Percentiles rank a stretch among this genome's conserved stretches.
Conservation (phyloP, 1,140 invertebrate species). For the Bactericera cockerelli region DNA sequence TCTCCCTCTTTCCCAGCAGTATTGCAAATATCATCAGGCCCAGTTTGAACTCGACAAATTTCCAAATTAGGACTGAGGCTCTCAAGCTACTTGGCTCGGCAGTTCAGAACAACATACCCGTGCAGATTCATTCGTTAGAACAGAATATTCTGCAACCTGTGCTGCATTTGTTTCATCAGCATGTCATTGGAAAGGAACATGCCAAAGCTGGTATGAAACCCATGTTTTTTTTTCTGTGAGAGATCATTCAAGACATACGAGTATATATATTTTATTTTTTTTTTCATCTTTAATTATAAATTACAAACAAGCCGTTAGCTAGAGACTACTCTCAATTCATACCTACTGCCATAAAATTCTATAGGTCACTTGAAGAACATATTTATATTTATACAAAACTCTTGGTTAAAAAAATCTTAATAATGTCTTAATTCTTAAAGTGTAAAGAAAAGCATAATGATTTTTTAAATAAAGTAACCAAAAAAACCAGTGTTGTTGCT, state of each 20-base stretch:
- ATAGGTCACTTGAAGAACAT: too few relatives aligned
- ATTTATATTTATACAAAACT: too few relatives aligned
- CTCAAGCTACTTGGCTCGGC: conserved; percentile 48
- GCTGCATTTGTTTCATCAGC: not conserved
- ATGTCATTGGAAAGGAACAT: not conserved
- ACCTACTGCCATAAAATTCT: too few relatives aligned
- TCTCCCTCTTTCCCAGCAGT: conserved; percentile 23
- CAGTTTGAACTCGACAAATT: conserved; percentile 46
- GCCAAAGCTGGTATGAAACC: not conserved
- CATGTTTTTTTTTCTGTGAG: too few relatives aligned
- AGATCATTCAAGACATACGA: too few relatives aligned
- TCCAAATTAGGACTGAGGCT: conserved; percentile 38
- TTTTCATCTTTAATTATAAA: too few relatives aligned
- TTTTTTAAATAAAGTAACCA: not conserved
- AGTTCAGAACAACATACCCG: conserved; percentile 54
- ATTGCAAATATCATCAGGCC: conserved; percentile 43
- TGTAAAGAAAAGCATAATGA: not conserved
- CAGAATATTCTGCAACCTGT: not conserved
- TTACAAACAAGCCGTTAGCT: too few relatives aligned
- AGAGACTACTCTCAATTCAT: too few relatives aligned
- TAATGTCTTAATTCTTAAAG: too few relatives aligned
- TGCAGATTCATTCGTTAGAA: conserved; percentile 50
- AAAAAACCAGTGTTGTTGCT: not conserved
- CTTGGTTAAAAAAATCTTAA: too few relatives aligned
- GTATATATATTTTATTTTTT: too few relatives aligned